phyloP scores from a whole-genome alignment of 2,797 vertebrate species.

The Ctenopoma kingsleyae region DNA sequence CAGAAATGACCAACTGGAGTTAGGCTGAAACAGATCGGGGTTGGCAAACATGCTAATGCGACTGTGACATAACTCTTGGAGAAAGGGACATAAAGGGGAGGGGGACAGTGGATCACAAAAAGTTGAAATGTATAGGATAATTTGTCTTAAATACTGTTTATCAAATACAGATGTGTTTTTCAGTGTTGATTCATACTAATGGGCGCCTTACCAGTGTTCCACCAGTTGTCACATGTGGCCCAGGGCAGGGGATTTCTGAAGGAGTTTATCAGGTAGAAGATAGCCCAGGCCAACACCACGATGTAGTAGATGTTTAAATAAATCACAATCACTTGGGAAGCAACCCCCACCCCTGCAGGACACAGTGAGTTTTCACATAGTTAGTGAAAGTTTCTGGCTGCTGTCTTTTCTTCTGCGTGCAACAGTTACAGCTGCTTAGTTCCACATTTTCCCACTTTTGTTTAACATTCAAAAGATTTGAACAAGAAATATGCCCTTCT shows the following conservation, averaged over 20 bases:
- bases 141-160: not conserved
- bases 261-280: slow-evolving; percentile 92
- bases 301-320: slow-evolving; percentile 94
- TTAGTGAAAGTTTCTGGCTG: not conserved
- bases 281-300: slow-evolving; percentile 90
- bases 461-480: not conserved
- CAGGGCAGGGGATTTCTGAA: slow-evolving; percentile 89
- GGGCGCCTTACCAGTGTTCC: slow-evolving; percentile 90
- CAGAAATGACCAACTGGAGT: slow-evolving; percentile 73
- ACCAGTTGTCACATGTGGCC: slow-evolving; percentile 89
- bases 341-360: slow-evolving; percentile 90
- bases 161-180: slow-evolving; percentile 14
- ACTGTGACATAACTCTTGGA: slow-evolving; percentile 60
- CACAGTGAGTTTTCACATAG: slow-evolving; percentile 6
- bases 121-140: not conserved
- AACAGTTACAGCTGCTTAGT: slow-evolving; percentile 2
- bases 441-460: not conserved
- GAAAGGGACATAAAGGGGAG: slow-evolving; percentile 5
- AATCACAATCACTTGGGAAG: slow-evolving; percentile 88
- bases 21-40: slow-evolving; percentile 42
- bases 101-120: not conserved
- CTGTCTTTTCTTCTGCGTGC: not conserved
- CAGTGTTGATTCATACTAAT: rapidly evolving
- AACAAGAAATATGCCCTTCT: too few relatives aligned
- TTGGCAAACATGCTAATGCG: slow-evolving; percentile 19